A percentile compares a stretch with the other conserved stretches of the same genome.
phyloP scores from a whole-genome alignment of 2,888 invertebrate species.

The Agonopterix subpropinquella region DNA sequence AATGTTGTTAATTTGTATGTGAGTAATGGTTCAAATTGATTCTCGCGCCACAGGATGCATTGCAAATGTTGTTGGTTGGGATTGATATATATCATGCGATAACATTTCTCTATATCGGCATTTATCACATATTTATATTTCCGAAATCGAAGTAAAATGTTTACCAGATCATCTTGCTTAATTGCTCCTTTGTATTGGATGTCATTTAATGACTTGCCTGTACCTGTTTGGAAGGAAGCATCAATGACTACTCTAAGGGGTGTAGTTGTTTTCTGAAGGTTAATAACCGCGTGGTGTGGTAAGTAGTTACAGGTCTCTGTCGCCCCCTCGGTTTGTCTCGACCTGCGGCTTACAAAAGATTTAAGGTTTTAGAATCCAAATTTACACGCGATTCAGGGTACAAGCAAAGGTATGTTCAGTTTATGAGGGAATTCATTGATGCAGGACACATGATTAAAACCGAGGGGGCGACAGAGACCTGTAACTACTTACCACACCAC shows the following conservation, averaged over 20 bases:
- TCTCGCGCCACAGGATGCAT: slow-evolving; percentile 9
- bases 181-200: slow-evolving; percentile 9
- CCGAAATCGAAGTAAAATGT: slow-evolving; percentile 6
- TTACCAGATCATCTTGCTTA: slow-evolving; percentile 5
- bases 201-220: slow-evolving; percentile 5
- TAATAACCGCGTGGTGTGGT: too few relatives aligned
- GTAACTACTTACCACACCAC: too few relatives aligned
- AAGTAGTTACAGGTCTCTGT: too few relatives aligned
- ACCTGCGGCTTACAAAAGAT: neutral
- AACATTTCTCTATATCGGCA: slow-evolving; percentile 9
- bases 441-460: too few relatives aligned
- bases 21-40: slow-evolving; percentile 1
- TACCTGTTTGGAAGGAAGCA: slow-evolving; percentile 1
- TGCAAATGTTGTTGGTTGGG: slow-evolving; percentile 1
- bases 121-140: slow-evolving; percentile 3
- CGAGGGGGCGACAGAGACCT: too few relatives aligned
- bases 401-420: neutral
- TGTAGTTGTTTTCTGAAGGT: too few relatives aligned
- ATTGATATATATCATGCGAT: slow-evolving; percentile 6
- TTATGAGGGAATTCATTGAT: neutral
- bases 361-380: slow-evolving; percentile 2
- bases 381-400: neutral
- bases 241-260: slow-evolving; percentile 4
- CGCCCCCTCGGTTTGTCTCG: neutral
- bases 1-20: slow-evolving; percentile 10